Conservation (phyloP, 2,888 invertebrate genomes). For the Lutraria lutraria region DNA sequence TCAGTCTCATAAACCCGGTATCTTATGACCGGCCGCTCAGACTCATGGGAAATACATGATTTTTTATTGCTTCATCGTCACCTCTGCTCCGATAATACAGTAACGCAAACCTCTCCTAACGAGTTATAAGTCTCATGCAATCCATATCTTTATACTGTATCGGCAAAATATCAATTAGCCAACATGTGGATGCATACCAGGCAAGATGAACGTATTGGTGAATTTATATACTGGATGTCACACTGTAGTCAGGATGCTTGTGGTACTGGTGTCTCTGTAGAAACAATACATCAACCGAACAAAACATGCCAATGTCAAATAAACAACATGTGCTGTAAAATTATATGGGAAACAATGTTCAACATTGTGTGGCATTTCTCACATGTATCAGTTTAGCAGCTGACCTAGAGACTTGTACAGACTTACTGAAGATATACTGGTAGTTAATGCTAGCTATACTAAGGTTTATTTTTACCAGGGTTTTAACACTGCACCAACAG, state of each 20-base stretch:
- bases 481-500: too few species aligned
- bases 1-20: background rate
- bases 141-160: slow-evolving; percentile 19
- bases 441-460: too few species aligned
- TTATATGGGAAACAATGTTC: background rate
- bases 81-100: slow-evolving; percentile 24
- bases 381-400: too few species aligned
- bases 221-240: background rate
- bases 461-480: too few species aligned
- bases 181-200: slow-evolving; percentile 7
- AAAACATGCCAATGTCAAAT: background rate
- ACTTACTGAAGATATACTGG: too few species aligned
- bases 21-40: background rate
- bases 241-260: background rate
- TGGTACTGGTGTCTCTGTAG: background rate
- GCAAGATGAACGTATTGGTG: background rate
- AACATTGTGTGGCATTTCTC: background rate
- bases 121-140: slow-evolving; percentile 4
- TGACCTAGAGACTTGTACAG: too few species aligned
- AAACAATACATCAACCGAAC: background rate
- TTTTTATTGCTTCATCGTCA: slow-evolving; percentile 34
- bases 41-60: slow-evolving; percentile 47
- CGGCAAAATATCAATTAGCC: slow-evolving; percentile 22
- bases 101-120: slow-evolving; percentile 6
- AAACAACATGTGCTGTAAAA: background rate